phyloP scores from a whole-genome alignment of 2,113 vertebrate species.

The Eurypyga helias region DNA sequence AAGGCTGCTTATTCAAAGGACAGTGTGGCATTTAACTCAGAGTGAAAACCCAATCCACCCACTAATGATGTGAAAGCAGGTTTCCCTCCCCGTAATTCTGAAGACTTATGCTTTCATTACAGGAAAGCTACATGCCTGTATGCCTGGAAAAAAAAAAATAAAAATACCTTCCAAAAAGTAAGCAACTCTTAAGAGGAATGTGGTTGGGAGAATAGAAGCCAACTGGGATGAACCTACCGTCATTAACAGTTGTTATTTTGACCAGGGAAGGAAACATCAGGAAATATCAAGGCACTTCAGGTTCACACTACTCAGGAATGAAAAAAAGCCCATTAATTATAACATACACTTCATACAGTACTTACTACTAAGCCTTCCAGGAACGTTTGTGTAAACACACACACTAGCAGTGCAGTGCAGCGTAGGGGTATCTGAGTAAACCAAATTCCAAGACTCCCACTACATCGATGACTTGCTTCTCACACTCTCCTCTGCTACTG shows the following conservation, averaged over 20 bases:
- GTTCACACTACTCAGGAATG: neutral
- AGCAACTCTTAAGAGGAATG: neutral
- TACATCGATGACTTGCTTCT: neutral
- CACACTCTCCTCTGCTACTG: neutral
- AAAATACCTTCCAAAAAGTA: neutral
- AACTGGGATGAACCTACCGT: neutral
- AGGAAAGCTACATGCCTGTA: neutral
- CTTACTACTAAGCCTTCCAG: neutral
- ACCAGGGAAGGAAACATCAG: neutral
- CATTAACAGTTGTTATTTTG: neutral
- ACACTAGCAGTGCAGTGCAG: neutral
- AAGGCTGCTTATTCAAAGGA: slow-evolving; percentile 32
- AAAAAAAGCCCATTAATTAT: neutral
- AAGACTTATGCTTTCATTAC: slow-evolving; percentile 38
- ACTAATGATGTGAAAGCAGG: slow-evolving; percentile 28
- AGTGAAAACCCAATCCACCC: slow-evolving; percentile 45
- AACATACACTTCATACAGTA: neutral
- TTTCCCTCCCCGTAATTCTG: slow-evolving; percentile 21
- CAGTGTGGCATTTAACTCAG: slow-evolving; percentile 59
- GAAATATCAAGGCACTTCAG: neutral
- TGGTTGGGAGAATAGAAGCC: neutral
- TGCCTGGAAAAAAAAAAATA: neutral
- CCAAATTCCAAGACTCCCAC: neutral
- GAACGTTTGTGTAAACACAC: neutral
- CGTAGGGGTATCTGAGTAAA: fast-evolving